A percentile compares a stretch with the other conserved stretches of the same genome.
phyloP scores from a whole-genome alignment of 2,797 vertebrate genomes.

The Pangasius mekongensis region DNA sequence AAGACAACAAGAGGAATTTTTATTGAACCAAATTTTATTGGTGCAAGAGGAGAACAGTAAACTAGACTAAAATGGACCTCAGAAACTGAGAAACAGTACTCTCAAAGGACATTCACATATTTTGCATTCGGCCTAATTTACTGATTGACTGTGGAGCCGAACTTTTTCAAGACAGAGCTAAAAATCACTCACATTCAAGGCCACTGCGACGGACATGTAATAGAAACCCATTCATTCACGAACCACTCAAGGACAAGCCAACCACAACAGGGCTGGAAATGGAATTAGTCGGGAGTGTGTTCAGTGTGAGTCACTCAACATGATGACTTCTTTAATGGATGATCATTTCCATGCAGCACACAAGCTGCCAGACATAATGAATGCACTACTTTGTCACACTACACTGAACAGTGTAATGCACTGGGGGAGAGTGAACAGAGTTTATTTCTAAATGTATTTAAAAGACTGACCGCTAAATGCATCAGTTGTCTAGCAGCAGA shows the following conservation, averaged over 20 bases:
- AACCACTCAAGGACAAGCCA: slow-evolving; percentile 6
- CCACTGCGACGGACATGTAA: neutral
- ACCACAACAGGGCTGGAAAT: neutral
- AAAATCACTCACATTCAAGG: neutral
- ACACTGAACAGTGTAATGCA: slow-evolving; percentile 18
- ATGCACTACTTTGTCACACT: neutral
- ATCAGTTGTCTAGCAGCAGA: neutral
- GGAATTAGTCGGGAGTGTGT: slow-evolving; percentile 7
- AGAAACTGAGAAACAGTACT: neutral
- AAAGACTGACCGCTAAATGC: neutral
- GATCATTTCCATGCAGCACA: slow-evolving; percentile 9
- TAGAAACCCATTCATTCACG: slow-evolving; percentile 3
- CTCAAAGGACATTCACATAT: neutral
- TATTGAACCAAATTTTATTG: no score
- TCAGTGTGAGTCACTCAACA: neutral
- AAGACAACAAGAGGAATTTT: neutral
- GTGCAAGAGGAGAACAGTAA: neutral
- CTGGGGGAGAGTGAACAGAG: neutral
- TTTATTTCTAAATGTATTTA: neutral
- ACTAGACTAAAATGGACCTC: neutral
- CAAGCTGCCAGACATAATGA: neutral
- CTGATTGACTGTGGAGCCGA: neutral
- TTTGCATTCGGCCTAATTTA: neutral
- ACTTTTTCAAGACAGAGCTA: neutral
- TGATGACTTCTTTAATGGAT: slow-evolving; percentile 25